Percentiles rank a stretch among this genome's conserved stretches.
These are phyloP conservation scores for Agonopterix subpropinquella DNA, from an alignment of 2,888 invertebrate species.

Conservation along the genomic window DNA sequence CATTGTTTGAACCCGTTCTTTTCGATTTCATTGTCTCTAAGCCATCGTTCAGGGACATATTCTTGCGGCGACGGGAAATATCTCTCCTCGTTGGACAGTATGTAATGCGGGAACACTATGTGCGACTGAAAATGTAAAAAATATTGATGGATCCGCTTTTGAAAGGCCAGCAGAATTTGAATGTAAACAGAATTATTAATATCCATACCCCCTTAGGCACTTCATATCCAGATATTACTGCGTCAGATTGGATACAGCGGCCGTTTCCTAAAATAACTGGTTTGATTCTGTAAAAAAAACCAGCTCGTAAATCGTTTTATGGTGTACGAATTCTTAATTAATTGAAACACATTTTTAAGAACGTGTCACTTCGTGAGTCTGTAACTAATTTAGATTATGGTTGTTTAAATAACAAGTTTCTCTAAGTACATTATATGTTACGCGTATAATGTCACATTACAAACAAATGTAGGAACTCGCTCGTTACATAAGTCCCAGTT, in stretches of 20 bases:
- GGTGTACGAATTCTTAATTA: no score
- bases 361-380: no score
- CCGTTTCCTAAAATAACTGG: slow-evolving; percentile 89
- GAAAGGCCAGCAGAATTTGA: not conserved
- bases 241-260: slow-evolving; percentile 83
- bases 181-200: slow-evolving; percentile 5
- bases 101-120: slow-evolving; percentile 86
- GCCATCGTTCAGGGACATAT: slow-evolving; percentile 87
- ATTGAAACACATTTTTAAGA: no score
- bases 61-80: slow-evolving; percentile 82
- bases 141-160: no score
- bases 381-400: no score
- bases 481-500: not conserved
- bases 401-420: slow-evolving; percentile 5
- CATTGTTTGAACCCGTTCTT: slow-evolving; percentile 11
- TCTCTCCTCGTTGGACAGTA: slow-evolving; percentile 82
- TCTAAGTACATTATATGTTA: slow-evolving; percentile 1
- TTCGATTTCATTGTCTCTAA: slow-evolving; percentile 64
- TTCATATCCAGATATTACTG: slow-evolving; percentile 84
- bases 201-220: slow-evolving; percentile 86
- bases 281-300: slow-evolving; percentile 77
- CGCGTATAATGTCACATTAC: not conserved
- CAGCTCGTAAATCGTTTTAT: not conserved
- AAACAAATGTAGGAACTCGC: not conserved
- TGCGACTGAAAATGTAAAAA: slow-evolving; percentile 78